Evolutionary conservation across 2,113 vertebrate genomes (phyloP), one percentile per base, ranked within the genome.

Genomic region (Cinclus cinclus): DNA sequence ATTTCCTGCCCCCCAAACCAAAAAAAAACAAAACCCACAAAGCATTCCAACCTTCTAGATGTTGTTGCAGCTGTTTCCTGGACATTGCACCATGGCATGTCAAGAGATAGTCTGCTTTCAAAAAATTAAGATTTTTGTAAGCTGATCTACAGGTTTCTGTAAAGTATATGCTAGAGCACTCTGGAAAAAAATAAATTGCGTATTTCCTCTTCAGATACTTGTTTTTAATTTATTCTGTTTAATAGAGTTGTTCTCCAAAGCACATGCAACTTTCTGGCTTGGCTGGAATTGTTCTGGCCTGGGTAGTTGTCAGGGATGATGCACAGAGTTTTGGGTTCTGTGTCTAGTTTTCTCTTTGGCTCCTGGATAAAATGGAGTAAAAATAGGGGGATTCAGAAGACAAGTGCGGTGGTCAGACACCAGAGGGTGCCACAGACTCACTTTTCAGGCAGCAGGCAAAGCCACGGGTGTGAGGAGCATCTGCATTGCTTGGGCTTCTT

Each of bases 371-470:
- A 89, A 59, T 24, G 16, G 31, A 75, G 21, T 79, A 47, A 76
- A 62, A 20, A 17, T 30, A 59, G 25, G 24, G 49, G 25, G 28
- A 15, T 81, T 82, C 50, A n/a, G 64, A 41, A 18, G 23, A 37
- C 42, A 1, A 42, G 4, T 81, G 46, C 41, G 0, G 11, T 93
- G 16, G 2, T 94, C 79, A 63, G 94, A 96, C 98, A 98, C 96
- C 95, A 98, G 98, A 97, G 98, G 98, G 98, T 95, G 97, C 97
- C 85, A 96, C 93, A 98, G 96, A 80, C 89, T 97, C 76, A 87
- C 85, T 90, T 92, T 97, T 97, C 80, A 77, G 62, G 52, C 50
- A 28, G 3, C 46, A 58, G n/a, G 47, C 68, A 15, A 17, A 14
- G 79, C 33, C 33, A 2, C 8, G 44, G 25, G 7, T 15, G 14